Conservation (phyloP, 2,113 vertebrate genomes). For the Vicugna pacos region DNA sequence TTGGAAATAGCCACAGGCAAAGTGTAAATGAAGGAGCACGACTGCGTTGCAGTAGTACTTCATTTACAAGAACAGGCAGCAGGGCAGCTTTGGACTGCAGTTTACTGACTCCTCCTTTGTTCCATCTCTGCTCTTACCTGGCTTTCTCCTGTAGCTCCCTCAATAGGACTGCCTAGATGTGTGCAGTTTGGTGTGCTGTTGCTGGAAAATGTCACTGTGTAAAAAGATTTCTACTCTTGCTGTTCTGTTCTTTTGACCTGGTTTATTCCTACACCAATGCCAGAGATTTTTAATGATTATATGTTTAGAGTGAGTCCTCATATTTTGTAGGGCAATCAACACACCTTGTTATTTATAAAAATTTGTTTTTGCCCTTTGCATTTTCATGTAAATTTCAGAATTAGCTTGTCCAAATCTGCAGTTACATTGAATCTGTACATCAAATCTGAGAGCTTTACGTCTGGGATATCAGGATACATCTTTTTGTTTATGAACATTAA, state of each 20-base stretch:
- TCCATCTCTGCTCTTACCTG: neutral
- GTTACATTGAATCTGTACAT: neutral
- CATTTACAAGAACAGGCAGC: neutral
- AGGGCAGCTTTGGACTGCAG: neutral
- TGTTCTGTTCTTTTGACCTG: neutral
- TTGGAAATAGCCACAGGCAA: neutral
- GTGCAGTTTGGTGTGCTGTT: neutral
- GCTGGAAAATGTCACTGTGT: neutral
- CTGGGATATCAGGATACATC: neutral
- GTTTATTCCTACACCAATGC: neutral
- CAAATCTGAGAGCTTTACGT: neutral
- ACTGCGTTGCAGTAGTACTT: no score
- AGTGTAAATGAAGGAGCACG: neutral
- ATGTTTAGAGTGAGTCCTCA: neutral
- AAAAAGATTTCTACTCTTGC: neutral
- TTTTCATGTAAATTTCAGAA: neutral
- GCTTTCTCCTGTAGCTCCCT: neutral
- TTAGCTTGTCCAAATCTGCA: neutral
- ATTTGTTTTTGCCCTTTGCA: neutral
- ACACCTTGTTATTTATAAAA: neutral
- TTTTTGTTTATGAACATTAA: neutral
- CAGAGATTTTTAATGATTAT: neutral
- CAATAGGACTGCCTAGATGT: neutral
- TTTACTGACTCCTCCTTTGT: neutral
- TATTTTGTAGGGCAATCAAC: neutral